These are phyloP conservation scores for Tachysurus vachellii DNA, from an alignment of 2,113 vertebrate species.

Conservation along the genomic window DNA sequence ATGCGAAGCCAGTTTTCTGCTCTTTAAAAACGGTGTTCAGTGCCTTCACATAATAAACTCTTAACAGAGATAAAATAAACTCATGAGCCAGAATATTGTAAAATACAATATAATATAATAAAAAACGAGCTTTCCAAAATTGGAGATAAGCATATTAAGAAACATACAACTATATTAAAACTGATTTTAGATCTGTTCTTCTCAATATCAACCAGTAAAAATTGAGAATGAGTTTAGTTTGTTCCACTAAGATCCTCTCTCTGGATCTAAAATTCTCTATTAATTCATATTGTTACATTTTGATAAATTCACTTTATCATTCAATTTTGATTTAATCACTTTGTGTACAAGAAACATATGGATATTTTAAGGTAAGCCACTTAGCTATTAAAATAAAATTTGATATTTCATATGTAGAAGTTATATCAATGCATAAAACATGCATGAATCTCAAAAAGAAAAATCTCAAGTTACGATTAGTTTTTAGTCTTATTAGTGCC, in stretches of 20 bases:
- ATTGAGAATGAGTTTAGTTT: not conserved
- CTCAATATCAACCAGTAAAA: not conserved
- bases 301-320: no score
- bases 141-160: not conserved
- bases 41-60: not conserved
- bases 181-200: not conserved
- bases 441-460: not conserved
- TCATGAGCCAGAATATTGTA: not conserved
- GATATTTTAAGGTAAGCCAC: not conserved
- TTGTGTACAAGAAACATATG: not conserved
- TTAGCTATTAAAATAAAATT: not conserved
- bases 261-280: not conserved
- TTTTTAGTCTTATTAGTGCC: not conserved
- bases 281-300: not conserved
- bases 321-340: no score
- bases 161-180: not conserved
- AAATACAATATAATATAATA: not conserved
- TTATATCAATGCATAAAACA: not conserved
- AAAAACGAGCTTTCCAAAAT: not conserved
- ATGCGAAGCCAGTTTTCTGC: not conserved
- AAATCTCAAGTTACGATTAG: not conserved
- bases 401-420: not conserved
- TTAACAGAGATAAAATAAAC: not conserved
- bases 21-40: not conserved
- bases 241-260: not conserved